phyloP scores from a whole-genome alignment of 2,888 invertebrate species.

The Didymodactylos carnosus region DNA sequence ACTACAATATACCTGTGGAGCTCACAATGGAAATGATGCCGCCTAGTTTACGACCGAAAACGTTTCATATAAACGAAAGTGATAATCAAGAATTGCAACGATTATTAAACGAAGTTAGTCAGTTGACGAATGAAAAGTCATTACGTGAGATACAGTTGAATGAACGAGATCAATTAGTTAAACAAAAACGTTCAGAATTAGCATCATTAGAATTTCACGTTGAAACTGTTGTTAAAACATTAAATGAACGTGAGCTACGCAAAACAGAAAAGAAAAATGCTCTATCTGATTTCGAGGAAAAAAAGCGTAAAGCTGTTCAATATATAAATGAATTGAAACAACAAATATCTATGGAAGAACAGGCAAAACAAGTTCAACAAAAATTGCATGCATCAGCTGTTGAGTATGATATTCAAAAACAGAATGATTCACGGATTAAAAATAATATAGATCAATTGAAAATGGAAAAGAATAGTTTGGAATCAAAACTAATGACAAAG shows the following conservation, averaged over 20 bases:
- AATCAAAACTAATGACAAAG: background rate
- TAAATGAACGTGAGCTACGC: constrained; percentile 5
- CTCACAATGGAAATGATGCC: constrained; percentile 12
- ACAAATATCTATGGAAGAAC: background rate
- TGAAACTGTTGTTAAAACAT: constrained; percentile 6
- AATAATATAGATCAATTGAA: background rate
- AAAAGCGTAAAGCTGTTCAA: background rate
- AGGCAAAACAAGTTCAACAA: background rate
- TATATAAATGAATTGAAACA: constrained; percentile 3
- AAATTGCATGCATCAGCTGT: background rate
- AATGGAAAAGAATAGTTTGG: background rate
- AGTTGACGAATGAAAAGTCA: constrained; percentile 5
- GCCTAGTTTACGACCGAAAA: constrained; percentile 11
- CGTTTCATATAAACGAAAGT: background rate
- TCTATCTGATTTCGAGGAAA: constrained; percentile 1
- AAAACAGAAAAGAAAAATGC: constrained; percentile 3
- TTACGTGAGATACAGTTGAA: constrained; percentile 5
- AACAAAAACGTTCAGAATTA: constrained; percentile 8
- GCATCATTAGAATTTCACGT: constrained; percentile 5
- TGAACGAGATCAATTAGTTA: constrained; percentile 2
- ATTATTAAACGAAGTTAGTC: constrained; percentile 5
- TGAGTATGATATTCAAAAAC: background rate
- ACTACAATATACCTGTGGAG: background rate
- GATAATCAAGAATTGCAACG: constrained; percentile 9
- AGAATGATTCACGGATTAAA: too few species aligned